A percentile compares a stretch with the other conserved stretches of the same genome.
phyloP scores from a whole-genome alignment of 2,113 vertebrate genomes.

The Fukomys damarensis region DNA sequence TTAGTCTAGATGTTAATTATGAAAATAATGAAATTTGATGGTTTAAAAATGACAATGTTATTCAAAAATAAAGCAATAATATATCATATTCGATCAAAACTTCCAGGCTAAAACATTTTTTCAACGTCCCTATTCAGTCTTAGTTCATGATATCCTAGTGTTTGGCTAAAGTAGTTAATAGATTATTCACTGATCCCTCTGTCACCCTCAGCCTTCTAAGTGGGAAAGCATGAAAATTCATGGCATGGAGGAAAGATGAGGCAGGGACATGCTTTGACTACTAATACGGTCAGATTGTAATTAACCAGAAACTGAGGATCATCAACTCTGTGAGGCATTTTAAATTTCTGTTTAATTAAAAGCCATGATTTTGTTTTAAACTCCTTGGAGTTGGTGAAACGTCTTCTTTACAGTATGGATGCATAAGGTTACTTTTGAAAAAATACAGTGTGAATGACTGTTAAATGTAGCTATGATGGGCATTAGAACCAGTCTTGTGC shows the following conservation, averaged over 20 bases:
- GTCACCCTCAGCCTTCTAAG: background rate
- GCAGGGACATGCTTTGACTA: background rate
- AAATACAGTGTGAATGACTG: background rate
- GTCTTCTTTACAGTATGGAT: constrained; percentile 5
- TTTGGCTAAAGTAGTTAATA: constrained; percentile 6
- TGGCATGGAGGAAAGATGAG: background rate
- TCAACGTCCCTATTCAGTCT: constrained; percentile 25
- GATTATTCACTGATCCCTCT: background rate
- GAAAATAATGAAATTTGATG: background rate
- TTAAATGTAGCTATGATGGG: background rate
- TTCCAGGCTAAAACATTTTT: constrained; percentile 20
- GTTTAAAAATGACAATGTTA: constrained; percentile 29
- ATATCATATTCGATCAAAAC: constrained; percentile 30
- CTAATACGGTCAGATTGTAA: background rate
- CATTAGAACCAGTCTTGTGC: background rate
- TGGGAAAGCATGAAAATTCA: constrained; percentile 11
- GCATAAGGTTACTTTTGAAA: background rate
- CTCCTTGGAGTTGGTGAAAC: constrained; percentile 37
- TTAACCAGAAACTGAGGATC: constrained; percentile 16
- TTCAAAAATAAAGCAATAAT: constrained; percentile 1
- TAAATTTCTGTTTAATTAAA: constrained; percentile 23
- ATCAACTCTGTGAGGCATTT: background rate
- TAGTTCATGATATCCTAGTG: constrained; percentile 11
- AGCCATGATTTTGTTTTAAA: constrained; percentile 50
- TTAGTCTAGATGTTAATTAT: constrained; percentile 42